Conservation (phyloP, 2,113 vertebrate species). For the Carlito syrichta region DNA sequence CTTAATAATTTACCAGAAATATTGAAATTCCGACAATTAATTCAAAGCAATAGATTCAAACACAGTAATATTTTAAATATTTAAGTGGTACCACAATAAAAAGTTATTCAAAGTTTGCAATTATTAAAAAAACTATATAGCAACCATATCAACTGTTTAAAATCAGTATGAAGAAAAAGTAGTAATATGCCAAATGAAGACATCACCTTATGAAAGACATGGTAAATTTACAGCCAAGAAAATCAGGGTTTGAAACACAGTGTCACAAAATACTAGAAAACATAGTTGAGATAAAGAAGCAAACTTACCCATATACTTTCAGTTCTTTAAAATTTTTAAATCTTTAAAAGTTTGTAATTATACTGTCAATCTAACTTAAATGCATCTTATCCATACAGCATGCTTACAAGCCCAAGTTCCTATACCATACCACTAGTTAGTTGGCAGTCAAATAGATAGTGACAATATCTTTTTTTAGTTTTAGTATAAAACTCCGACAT, state of each 20-base stretch:
- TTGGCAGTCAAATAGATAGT: neutral
- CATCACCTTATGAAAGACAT: neutral
- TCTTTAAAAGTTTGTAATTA: neutral
- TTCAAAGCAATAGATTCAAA: neutral
- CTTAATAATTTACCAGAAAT: neutral
- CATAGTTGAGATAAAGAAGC: neutral
- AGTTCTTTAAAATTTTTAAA: neutral
- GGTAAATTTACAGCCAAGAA: neutral
- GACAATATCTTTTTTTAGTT: neutral
- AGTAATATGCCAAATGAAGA: neutral
- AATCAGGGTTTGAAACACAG: neutral
- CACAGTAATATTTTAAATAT: neutral
- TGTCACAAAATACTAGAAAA: neutral
- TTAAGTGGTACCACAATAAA: neutral
- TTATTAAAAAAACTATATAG: neutral
- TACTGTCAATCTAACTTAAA: neutral
- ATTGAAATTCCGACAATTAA: neutral
- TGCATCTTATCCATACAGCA: neutral
- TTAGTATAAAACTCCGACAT: constrained; percentile 5
- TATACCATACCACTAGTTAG: neutral
- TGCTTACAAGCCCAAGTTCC: neutral
- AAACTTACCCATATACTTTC: constrained; percentile 31
- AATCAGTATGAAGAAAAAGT: neutral
- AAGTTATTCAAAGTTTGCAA: constrained; percentile 5
- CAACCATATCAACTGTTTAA: neutral